Conservation (phyloP, 2,113 vertebrate genomes). For the Calypte anna region DNA sequence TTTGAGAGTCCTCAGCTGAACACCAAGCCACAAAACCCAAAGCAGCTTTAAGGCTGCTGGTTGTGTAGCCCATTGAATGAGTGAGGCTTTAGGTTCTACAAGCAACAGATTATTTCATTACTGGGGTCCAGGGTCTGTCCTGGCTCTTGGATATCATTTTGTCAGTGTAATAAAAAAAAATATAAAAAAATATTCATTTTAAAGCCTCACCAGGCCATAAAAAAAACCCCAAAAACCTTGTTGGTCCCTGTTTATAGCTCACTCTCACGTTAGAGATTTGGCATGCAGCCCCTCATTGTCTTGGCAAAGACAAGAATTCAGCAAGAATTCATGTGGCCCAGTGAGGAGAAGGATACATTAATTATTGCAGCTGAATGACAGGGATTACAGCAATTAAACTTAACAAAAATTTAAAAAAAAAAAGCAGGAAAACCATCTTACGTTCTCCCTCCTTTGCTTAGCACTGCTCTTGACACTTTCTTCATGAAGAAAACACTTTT, state of each 20-base stretch:
- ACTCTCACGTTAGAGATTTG: slow-evolving; percentile 58
- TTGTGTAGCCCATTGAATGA: not conserved
- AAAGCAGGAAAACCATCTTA: not conserved
- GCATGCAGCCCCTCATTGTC: slow-evolving; percentile 42
- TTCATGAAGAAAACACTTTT: not conserved
- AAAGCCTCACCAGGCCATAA: too few species aligned
- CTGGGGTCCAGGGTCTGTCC: not conserved
- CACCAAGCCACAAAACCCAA: not conserved
- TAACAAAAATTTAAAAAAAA: too few species aligned
- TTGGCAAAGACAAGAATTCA: slow-evolving; percentile 45
- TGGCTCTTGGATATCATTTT: not conserved
- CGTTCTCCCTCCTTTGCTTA: not conserved
- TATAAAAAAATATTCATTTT: too few species aligned
- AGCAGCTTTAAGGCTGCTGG: not conserved
- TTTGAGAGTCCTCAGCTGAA: not conserved
- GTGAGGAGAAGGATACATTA: not conserved
- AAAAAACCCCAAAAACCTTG: not conserved
- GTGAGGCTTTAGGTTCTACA: not conserved
- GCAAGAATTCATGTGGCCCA: not conserved
- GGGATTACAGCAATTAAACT: slow-evolving; percentile 38
- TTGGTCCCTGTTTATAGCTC: slow-evolving; percentile 16
- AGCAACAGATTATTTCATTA: not conserved
- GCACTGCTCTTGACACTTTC: too few species aligned
- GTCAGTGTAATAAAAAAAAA: too few species aligned
- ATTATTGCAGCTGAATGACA: slow-evolving; percentile 29